Conservation (phyloP, 2,797 vertebrate genomes). For the Coracias cyanogaster region DNA sequence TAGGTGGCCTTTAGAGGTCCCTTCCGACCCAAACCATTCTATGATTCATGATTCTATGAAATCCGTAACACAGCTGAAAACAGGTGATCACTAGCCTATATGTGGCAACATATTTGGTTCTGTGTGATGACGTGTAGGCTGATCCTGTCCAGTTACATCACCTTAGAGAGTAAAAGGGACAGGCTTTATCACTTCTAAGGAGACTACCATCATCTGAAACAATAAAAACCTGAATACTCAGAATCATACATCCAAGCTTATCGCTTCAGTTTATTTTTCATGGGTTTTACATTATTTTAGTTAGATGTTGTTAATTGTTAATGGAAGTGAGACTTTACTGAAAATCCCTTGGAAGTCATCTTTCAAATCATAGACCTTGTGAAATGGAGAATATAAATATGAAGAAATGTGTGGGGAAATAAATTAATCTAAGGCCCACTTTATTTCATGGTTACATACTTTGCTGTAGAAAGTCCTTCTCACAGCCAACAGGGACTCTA, state of each 20-base stretch:
- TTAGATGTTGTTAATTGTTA: background rate
- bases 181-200: background rate
- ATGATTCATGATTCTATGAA: background rate
- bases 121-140: background rate
- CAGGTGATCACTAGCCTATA: background rate
- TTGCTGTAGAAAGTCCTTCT: background rate
- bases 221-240: background rate
- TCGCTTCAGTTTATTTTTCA: background rate
- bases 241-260: background rate
- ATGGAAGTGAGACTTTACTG: background rate
- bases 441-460: background rate
- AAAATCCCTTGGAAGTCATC: background rate
- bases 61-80: background rate
- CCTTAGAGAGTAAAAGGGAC: background rate
- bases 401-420: background rate
- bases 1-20: too few species aligned
- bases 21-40: too few species aligned
- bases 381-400: background rate
- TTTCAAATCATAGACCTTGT: background rate
- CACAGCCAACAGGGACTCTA: background rate
- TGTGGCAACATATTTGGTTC: background rate
- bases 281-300: background rate
- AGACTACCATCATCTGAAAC: background rate
- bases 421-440: background rate
- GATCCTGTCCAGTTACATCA: background rate